Evolutionary conservation across 2,797 vertebrate genomes (phyloP).

Genomic region (Phoeniculus purpureus): DNA sequence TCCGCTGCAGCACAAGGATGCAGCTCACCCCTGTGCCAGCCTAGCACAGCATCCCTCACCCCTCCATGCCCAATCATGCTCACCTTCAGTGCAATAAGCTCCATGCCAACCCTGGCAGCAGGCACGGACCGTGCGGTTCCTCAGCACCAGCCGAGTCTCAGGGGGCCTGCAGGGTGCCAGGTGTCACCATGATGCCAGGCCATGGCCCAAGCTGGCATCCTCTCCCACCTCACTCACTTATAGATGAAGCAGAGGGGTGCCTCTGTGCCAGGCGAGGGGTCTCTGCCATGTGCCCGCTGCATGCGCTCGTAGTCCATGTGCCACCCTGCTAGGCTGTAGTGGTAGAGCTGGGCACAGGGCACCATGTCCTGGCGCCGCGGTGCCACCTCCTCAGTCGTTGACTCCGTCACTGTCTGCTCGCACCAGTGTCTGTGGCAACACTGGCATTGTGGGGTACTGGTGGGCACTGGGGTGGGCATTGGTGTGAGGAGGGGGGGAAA

Average conservation of each 20-base stretch:
- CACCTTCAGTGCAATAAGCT: slow-evolving; percentile 84
- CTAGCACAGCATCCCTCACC: accelerated
- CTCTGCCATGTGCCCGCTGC: slow-evolving; percentile 69
- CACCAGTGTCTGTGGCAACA: slow-evolving; percentile 86
- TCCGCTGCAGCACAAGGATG: neutral
- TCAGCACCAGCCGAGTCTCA: slow-evolving; percentile 67
- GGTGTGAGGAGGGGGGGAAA: too few relatives aligned
- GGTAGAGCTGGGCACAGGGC: slow-evolving; percentile 84
- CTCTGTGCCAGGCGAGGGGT: slow-evolving; percentile 58
- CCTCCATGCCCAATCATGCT: neutral
- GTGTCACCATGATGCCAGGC: neutral
- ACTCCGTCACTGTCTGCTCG: slow-evolving; percentile 75
- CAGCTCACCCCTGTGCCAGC: too few relatives aligned
- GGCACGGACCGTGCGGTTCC: slow-evolving; percentile 79
- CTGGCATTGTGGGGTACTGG: too few relatives aligned
- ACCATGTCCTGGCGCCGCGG: slow-evolving; percentile 83
- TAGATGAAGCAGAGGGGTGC: slow-evolving; percentile 84
- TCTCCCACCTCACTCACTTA: slow-evolving; percentile 79
- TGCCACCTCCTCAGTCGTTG: slow-evolving; percentile 76
- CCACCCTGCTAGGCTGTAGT: slow-evolving; percentile 85
- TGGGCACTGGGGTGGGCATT: too few relatives aligned
- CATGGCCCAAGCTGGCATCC: too few relatives aligned
- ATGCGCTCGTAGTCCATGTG: slow-evolving; percentile 82
- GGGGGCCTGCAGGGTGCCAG: slow-evolving; percentile 72
- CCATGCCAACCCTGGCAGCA: slow-evolving; percentile 91